These are phyloP conservation scores for Marcusenius ussheri DNA, from an alignment of 2,113 vertebrate species.

Conservation along the genomic window DNA sequence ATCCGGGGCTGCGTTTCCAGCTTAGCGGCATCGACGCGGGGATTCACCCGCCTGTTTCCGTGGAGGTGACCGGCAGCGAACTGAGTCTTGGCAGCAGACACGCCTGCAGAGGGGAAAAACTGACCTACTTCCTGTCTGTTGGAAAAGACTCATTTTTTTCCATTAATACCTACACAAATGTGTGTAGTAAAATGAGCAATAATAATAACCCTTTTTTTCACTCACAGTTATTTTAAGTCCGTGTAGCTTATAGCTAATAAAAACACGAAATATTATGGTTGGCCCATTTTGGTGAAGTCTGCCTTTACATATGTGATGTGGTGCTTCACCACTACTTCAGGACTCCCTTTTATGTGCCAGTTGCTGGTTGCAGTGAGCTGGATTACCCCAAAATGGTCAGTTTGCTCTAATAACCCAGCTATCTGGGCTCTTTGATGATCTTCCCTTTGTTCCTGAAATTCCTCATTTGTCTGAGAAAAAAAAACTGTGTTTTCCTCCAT, in stretches of 20 bases:
- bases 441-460: background rate
- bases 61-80: background rate
- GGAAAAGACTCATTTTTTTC: background rate
- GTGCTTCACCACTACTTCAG: background rate
- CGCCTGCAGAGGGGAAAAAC: background rate
- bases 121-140: slow-evolving; percentile 3
- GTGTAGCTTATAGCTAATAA: background rate
- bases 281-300: background rate
- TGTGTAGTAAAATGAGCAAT: background rate
- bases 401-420: background rate
- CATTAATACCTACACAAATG: background rate
- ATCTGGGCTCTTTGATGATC: background rate
- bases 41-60: background rate
- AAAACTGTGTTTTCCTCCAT: background rate
- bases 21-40: background rate
- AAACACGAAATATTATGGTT: background rate
- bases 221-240: background rate
- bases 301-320: background rate
- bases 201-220: background rate
- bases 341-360: background rate
- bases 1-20: background rate
- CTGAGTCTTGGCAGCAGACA: background rate
- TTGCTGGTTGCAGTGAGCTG: background rate
- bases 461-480: background rate
- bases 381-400: background rate